Conservation (phyloP, 1,140 invertebrate genomes). For the Drosophila bocki region DNA sequence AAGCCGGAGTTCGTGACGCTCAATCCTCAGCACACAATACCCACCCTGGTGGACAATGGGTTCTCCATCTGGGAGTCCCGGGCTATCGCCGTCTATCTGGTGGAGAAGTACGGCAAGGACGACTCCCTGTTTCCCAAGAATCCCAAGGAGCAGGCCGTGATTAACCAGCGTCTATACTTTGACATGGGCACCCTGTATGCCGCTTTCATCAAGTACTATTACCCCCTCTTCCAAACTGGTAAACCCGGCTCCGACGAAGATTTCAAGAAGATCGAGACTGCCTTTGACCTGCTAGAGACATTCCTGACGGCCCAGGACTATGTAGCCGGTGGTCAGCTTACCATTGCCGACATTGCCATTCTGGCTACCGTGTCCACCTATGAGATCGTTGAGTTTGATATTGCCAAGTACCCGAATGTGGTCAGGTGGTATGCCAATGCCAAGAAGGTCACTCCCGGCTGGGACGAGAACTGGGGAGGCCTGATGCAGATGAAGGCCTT, state of each 20-base stretch:
- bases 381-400: not conserved
- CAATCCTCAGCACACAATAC: constrained; percentile 7
- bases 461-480: constrained; percentile 9
- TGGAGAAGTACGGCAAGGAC: constrained; percentile 12
- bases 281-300: not conserved
- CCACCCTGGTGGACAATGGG: constrained; percentile 3
- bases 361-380: not conserved
- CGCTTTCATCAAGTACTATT: constrained; percentile 7
- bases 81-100: not conserved
- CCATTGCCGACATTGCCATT: not conserved
- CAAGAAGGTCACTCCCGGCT: constrained; percentile 6
- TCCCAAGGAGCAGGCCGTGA: constrained; percentile 10
- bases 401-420: constrained; percentile 9
- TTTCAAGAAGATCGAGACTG: constrained; percentile 1
- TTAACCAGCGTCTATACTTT: constrained; percentile 7
- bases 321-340: not conserved
- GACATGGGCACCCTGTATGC: constrained; percentile 6
- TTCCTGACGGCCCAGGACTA: constrained; percentile 6
- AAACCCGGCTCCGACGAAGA: not conserved
- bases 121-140: constrained; percentile 7
- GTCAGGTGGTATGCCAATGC: constrained; percentile 5
- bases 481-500: constrained; percentile 8
- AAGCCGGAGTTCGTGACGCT: constrained; percentile 3
- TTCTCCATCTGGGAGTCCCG: constrained; percentile 4
- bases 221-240: constrained; percentile 1